Base-by-base conservation (phyloP, 2,888 invertebrate species). In the Rhopalosiphum nymphaeae region DNA sequence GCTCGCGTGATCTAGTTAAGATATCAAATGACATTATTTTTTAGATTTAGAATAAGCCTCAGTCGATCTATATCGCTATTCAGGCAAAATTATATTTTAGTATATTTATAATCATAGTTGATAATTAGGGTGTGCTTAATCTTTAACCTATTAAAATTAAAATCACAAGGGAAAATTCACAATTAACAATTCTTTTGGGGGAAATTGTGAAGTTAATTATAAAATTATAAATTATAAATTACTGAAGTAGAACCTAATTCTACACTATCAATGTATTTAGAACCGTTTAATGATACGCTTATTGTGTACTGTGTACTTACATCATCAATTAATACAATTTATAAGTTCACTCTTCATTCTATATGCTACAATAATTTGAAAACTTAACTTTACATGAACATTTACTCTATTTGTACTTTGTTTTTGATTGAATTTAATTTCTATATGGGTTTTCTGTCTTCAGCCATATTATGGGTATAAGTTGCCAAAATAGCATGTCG, bases 401-500 rank as follows among this genome's bases (percentile, higher is more conserved):
- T 67, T 67, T 67, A n/a, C 67, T 67, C n/a, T 21, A 36, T 21
- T 78, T 78, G 36, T 78, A 78, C 36, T 78, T 29, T 29, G 13
- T 46, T 86, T 86, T 86, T 46, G 5, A 46, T 46, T 16, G 46
- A 5, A 5, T 46, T 46, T 44, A 44, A 86, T 86, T 86, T 86
- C 86, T 86, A 46, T 78, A 16, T 29, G 21, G 21, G 36, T 78
- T 78, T 78, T 78, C 86, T 29, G 16, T 86, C 29, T 46, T 46
- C 46, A 46, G 44, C 44, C 46, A 46, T 86, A 78, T 84, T 11
- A 84, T 42, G 53, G 53, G 26, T 42, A 84, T 56, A 85, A 84
- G 49, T 92, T 67, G 46, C 36, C 78, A 88, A 93, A 92, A 93
- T 78, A n/a, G 67, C 88, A 46, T 16, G 21, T 11, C 53, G 36